phyloP scores from a whole-genome alignment of 2,888 invertebrate species.

The Ganaspis brasiliensis region DNA sequence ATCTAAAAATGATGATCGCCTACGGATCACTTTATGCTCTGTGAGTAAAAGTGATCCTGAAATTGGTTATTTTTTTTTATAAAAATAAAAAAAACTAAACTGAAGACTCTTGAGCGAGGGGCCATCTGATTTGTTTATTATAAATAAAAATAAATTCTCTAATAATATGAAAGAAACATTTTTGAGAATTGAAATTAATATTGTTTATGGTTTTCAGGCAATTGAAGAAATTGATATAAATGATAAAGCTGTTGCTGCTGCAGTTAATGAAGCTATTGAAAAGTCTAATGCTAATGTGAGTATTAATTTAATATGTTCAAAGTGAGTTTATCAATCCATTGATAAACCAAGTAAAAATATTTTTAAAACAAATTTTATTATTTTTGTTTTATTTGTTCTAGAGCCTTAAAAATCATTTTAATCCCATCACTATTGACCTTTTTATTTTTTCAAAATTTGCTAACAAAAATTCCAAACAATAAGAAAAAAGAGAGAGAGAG shows the following conservation, averaged over 20 bases:
- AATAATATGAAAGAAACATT: background rate
- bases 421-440: no score
- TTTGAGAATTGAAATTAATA: background rate
- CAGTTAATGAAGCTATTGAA: constrained; percentile 76
- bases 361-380: no score
- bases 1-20: constrained; percentile 76
- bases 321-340: no score
- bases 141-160: background rate
- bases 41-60: constrained; percentile 71
- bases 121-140: constrained; percentile 75
- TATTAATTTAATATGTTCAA: no score
- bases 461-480: no score
- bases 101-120: constrained; percentile 78
- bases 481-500: no score
- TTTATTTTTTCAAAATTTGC: no score
- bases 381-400: no score
- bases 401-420: no score
- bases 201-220: constrained; percentile 68
- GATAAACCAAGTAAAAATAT: background rate
- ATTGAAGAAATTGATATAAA: constrained; percentile 78
- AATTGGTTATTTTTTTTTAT: constrained; percentile 59
- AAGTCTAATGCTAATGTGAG: constrained; percentile 70
- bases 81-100: constrained; percentile 59
- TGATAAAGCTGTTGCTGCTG: constrained; percentile 78
- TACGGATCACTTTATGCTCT: constrained; percentile 67